A percentile compares a stretch with the other conserved stretches of the same genome.
Conservation (phyloP, 2,888 invertebrate species). For the Xylophagus ater region DNA sequence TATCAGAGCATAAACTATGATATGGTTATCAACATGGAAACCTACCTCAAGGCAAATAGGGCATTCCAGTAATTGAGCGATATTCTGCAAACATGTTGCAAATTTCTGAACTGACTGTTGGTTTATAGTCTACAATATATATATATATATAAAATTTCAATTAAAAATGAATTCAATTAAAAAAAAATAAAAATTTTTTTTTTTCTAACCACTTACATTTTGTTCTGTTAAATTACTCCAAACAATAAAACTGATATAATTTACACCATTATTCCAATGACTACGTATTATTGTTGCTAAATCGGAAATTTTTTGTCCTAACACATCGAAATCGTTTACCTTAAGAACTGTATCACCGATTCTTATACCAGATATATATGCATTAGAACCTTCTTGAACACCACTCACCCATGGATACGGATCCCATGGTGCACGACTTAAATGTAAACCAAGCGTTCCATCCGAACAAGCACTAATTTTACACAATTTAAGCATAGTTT, state of each 20-base stretch:
- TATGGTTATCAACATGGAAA: constrained; percentile 26
- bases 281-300: constrained; percentile 30
- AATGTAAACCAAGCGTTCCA: constrained; percentile 56
- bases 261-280: constrained; percentile 33
- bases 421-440: constrained; percentile 67
- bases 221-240: constrained; percentile 31
- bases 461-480: constrained; percentile 38
- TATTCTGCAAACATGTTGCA: constrained; percentile 40
- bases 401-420: constrained; percentile 69
- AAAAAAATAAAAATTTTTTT: neutral
- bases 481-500: constrained; percentile 34
- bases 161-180: no score
- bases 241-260: constrained; percentile 30
- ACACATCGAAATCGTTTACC: constrained; percentile 35
- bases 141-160: no score
- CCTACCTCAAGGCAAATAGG: constrained; percentile 41
- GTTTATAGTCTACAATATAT: constrained; percentile 25
- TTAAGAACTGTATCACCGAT: constrained; percentile 60
- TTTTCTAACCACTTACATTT: constrained; percentile 14
- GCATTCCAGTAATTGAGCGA: constrained; percentile 42
- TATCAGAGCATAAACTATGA: constrained; percentile 14
- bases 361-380: constrained; percentile 51
- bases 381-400: constrained; percentile 50
- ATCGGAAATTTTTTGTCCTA: constrained; percentile 34
- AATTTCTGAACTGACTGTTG: constrained; percentile 40